Base-by-base conservation (phyloP, 2,888 invertebrate genomes). In the Drosophila anomalata region DNA sequence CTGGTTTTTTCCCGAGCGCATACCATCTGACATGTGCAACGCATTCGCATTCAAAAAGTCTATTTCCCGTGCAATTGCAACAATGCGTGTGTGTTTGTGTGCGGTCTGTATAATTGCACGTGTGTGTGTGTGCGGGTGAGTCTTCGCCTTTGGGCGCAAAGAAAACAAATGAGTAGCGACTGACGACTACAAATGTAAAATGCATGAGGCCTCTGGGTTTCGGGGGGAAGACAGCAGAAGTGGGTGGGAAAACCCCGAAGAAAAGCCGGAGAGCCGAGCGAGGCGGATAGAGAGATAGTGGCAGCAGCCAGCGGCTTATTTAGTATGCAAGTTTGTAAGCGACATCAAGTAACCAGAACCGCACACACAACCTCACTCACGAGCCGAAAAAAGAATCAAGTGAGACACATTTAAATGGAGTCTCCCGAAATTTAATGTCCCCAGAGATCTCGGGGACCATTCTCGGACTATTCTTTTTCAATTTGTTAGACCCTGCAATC, bases 21-120 rank as follows among this genome's bases (percentile, higher is more conserved):
- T 87, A 67, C 73, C 84, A 50, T 66, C 57, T 77, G 87, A 79
- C 87, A 85, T 88, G 88, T 88, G 88, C 84, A 73, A 83, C 80
- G 71, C 73, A 73, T 71, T 71, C 71, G 78, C 81, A 84, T 84
- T 84, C 84, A 83, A 78, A 82, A 78, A 85, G 82, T 87, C 86
- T 87, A 83, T 84, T 84, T 84, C 76, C 88, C 83, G 76, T 78
- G 80, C 86, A 87, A 81, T 76, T 83, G 83, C 83, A 86, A 82
- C 83, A 85, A 87, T 82, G 86, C 77, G 55, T 68, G 56, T 67
- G 73, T 66, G 65, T 85, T 75, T 56, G 33, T 66, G 48, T 51
- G 56, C 26, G 65, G 65, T 57, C 33, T 53, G 41, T 73, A 56
- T 63, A 71, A 71, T 73, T 60, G 55, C 65, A 46, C 20, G 44